Conservation (phyloP, 1,140 invertebrate genomes). For the Hycleus cichorii region DNA sequence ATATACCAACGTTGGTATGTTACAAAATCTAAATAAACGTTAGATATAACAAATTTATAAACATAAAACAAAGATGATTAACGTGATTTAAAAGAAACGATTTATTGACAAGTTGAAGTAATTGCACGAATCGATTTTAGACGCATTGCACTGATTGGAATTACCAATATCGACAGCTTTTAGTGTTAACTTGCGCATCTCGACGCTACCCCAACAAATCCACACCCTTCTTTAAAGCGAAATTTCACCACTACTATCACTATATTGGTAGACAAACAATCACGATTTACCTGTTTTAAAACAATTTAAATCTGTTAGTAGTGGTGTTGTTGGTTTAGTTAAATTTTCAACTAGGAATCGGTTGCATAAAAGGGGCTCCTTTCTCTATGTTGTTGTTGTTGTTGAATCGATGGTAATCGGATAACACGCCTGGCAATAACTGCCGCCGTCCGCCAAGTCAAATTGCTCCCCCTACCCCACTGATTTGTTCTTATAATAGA, state of each 20-base stretch:
- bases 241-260: too few relatives aligned
- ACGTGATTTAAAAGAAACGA: too few relatives aligned
- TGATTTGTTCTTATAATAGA: constrained; percentile 26
- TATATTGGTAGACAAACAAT: too few relatives aligned
- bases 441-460: constrained; percentile 27
- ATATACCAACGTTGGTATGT: constrained; percentile 9
- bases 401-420: constrained; percentile 28
- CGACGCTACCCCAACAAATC: constrained; percentile 7
- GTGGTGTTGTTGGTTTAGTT: too few relatives aligned
- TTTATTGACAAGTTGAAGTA: constrained; percentile 14
- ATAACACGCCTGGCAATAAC: constrained; percentile 28
- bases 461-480: constrained; percentile 20
- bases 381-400: too few relatives aligned
- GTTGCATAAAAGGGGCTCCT: too few relatives aligned
- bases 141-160: constrained; percentile 15
- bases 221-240: not conserved
- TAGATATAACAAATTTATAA: not conserved
- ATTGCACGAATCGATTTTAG: constrained; percentile 14
- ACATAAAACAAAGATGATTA: too few relatives aligned
- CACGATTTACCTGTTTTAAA: too few relatives aligned
- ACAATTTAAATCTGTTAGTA: too few relatives aligned
- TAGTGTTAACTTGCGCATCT: constrained; percentile 11
- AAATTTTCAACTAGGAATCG: too few relatives aligned
- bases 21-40: constrained; percentile 6
- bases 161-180: constrained; percentile 8